Base-by-base conservation (phyloP, 2,113 vertebrate genomes). In the Sporophila hypoxantha region DNA sequence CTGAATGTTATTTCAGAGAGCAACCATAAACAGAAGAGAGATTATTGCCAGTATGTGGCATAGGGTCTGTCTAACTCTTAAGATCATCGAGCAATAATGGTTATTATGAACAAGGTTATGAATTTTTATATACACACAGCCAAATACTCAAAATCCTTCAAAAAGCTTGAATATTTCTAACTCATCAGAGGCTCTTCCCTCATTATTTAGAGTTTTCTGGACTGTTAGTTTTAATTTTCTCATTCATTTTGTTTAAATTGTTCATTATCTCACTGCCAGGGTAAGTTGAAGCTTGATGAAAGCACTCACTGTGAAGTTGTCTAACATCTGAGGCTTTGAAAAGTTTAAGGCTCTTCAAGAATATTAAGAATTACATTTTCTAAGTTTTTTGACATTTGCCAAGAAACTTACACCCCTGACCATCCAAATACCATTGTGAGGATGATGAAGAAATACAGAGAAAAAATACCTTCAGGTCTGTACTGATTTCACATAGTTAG, bases 181-280 rank as follows among this genome's bases (percentile, higher is more conserved):
- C 17, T 83, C 80, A 88, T 78, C 42, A 66, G 89, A 93, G 80
- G 42, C 50, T 92, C 55, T 94, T 91, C 85, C 62, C 59, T 87
- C 82, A 87, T 93, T 73, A 82, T 84, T 92, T 91, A 59, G 76
- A 67, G 50, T 88, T 95, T 95, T 94, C 76, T 93, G 82, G 83
- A 75, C 74, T 84, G 89, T 92, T 94, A 93, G 92, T 95, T 95
- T 93, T 95, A 78, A 93, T 95, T 94, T 91, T 89, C 80, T 91
- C 47, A 88, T 85, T 89, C 50, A 69, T 94, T 92, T 93, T 93
- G 46, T 76, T 93, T 78, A 89, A 94, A 86, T 88, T 88, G 80
- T 86, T 93, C 85, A 84, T 95, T 95, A 86, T 92, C 79, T 78
- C 66, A 66, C 88, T 89, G 77, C 46, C 76, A 88, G 69, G 36